Evolutionary conservation across 2,113 vertebrate species (phyloP).

Genomic region (Corythaeola cristata): DNA sequence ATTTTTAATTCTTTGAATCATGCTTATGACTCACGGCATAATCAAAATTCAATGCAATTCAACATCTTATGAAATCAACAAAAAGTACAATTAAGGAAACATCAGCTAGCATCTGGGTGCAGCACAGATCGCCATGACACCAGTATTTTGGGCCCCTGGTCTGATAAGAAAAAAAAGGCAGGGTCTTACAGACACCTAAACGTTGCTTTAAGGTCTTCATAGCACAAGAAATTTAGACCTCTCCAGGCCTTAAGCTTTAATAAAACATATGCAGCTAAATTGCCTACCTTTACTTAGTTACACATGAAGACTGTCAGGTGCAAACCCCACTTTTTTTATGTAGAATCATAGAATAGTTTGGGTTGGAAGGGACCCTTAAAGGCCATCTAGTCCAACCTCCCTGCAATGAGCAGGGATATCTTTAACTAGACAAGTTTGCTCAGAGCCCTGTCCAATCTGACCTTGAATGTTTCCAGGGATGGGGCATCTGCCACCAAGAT

Average conservation of each 20-base stretch:
- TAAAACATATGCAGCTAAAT: not conserved
- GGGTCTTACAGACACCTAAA: not conserved
- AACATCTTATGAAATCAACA: not conserved
- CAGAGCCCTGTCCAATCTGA: accelerated
- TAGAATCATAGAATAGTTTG: not conserved
- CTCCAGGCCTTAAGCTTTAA: not conserved
- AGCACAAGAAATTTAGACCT: not conserved
- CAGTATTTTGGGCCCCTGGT: not conserved
- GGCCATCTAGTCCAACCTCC: not conserved
- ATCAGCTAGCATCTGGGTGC: not conserved
- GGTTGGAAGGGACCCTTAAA: not conserved
- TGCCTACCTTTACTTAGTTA: not conserved
- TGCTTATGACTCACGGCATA: not conserved
- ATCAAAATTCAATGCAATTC: not conserved
- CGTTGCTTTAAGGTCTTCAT: not conserved
- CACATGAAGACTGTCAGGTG: not conserved
- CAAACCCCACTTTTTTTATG: not conserved
- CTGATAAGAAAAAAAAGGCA: not conserved
- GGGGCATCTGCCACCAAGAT: not conserved
- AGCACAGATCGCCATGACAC: not conserved
- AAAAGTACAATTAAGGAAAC: not conserved
- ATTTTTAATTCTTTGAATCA: not conserved
- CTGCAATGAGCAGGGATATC: not conserved
- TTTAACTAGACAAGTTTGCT: not conserved
- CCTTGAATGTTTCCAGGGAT: not conserved